Percentiles rank a stretch among this genome's conserved stretches.
Evolutionary conservation across 2,113 vertebrate genomes (phyloP).

Genomic region (Lipotes vexillifer): DNA sequence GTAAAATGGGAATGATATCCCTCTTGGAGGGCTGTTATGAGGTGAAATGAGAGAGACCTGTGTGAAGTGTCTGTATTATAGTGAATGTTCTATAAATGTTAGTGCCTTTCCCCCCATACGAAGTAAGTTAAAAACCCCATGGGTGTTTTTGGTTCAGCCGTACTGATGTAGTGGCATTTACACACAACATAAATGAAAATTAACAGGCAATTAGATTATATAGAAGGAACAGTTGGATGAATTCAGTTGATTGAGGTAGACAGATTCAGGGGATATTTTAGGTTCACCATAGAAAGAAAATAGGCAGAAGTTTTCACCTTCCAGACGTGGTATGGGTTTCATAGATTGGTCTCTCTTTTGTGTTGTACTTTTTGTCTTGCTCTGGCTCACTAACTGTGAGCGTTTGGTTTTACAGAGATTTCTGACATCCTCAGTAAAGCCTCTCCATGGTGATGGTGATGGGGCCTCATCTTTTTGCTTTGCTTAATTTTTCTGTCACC

Average conservation of each 20-base stretch:
- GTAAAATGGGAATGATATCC: background rate
- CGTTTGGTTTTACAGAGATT: background rate
- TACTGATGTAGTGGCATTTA: background rate
- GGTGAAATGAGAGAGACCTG: background rate
- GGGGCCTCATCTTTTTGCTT: background rate
- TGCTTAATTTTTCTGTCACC: background rate
- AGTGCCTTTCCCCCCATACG: background rate
- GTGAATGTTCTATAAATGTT: background rate
- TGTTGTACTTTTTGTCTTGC: background rate
- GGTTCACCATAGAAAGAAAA: background rate
- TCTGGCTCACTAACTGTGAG: background rate
- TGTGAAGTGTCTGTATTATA: background rate
- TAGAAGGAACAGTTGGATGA: background rate
- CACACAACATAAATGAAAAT: background rate
- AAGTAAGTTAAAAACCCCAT: background rate
- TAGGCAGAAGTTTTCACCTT: background rate
- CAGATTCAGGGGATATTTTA: background rate
- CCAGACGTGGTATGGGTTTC: background rate
- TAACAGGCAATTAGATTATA: background rate
- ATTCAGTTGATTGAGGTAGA: background rate
- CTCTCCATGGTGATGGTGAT: background rate
- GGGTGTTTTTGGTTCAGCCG: background rate
- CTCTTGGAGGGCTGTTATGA: background rate
- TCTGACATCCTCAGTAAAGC: background rate
- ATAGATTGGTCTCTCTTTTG: background rate